Conservation (phyloP, 2,888 invertebrate genomes). For the Heteromyza rotundicornis region DNA sequence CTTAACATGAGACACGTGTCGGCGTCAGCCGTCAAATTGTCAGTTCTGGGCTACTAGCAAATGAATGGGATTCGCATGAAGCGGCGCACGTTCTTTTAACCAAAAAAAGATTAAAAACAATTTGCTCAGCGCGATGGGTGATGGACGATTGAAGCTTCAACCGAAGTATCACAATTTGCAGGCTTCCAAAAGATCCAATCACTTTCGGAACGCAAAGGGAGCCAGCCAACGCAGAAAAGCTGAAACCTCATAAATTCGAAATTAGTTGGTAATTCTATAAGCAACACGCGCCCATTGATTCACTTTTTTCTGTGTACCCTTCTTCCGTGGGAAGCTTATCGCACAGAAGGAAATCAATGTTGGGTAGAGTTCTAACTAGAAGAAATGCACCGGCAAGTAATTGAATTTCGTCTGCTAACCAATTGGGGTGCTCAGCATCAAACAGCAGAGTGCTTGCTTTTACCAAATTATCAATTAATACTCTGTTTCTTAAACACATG, state of each 20-base stretch:
- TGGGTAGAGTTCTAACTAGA: too few species aligned
- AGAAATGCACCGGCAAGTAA: too few species aligned
- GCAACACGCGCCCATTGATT: slow-evolving; percentile 59
- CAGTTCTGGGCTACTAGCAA: neutral
- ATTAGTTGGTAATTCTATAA: slow-evolving; percentile 62
- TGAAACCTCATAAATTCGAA: slow-evolving; percentile 60
- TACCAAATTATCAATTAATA: too few species aligned
- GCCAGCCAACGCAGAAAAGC: slow-evolving; percentile 28
- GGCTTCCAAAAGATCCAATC: slow-evolving; percentile 28
- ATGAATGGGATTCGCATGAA: neutral
- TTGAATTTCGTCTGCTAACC: too few species aligned
- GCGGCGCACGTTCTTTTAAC: neutral
- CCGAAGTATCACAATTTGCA: slow-evolving; percentile 52
- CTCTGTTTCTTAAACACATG: too few species aligned
- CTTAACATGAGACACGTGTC: neutral
- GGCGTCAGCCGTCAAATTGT: neutral
- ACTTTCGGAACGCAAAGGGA: neutral
- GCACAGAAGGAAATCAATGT: too few species aligned
- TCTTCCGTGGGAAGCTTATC: neutral
- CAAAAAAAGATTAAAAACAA: slow-evolving; percentile 3
- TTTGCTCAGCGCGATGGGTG: neutral
- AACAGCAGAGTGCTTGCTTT: too few species aligned
- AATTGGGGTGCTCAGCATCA: too few species aligned
- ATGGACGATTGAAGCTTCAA: slow-evolving; percentile 3
- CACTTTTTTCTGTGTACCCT: neutral